phyloP scores from a whole-genome alignment of 2,888 invertebrate species.

The Drepana falcataria region DNA sequence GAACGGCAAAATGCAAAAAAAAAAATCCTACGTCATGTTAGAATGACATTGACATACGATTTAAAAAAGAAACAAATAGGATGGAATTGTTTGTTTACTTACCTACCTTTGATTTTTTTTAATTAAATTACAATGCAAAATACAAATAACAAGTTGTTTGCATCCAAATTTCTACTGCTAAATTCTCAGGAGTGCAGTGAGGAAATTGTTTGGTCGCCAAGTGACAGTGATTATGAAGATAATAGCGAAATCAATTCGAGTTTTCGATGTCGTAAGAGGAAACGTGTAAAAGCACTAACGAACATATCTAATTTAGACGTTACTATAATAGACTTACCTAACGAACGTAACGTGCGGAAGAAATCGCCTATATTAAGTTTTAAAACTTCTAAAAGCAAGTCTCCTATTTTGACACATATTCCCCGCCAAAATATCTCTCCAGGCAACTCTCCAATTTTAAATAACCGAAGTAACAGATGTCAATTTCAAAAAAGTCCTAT shows the following conservation, averaged over 20 bases:
- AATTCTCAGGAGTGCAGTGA: slow-evolving; percentile 55
- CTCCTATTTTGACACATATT: slow-evolving; percentile 31
- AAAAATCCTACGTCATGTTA: too few relatives aligned
- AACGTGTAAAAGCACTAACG: slow-evolving; percentile 39
- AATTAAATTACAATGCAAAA: slow-evolving; percentile 34
- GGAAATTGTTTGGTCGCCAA: slow-evolving; percentile 61
- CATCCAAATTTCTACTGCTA: slow-evolving; percentile 46
- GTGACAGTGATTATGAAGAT: slow-evolving; percentile 59
- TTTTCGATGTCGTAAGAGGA: slow-evolving; percentile 37
- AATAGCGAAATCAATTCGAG: slow-evolving; percentile 23
- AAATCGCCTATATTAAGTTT: slow-evolving; percentile 31
- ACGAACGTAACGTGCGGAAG: slow-evolving; percentile 14
- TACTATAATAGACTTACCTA: slow-evolving; percentile 32
- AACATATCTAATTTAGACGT: slow-evolving; percentile 53
- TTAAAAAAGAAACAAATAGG: too few relatives aligned
- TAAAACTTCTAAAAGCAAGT: slow-evolving; percentile 15
- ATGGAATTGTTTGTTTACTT: too few relatives aligned
- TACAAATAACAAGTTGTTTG: slow-evolving; percentile 44
- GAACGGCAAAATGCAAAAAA: too few relatives aligned
- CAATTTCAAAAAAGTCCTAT: slow-evolving; percentile 43
- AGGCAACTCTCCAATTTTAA: slow-evolving; percentile 36
- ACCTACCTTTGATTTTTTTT: too few relatives aligned
- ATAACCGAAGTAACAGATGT: slow-evolving; percentile 7
- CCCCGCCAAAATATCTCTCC: not conserved
- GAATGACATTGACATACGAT: too few relatives aligned